Percentiles rank a stretch among this genome's conserved stretches.
These are phyloP conservation scores for Desmodus rotundus DNA, from an alignment of 2,113 vertebrate species.

Conservation along the genomic window DNA sequence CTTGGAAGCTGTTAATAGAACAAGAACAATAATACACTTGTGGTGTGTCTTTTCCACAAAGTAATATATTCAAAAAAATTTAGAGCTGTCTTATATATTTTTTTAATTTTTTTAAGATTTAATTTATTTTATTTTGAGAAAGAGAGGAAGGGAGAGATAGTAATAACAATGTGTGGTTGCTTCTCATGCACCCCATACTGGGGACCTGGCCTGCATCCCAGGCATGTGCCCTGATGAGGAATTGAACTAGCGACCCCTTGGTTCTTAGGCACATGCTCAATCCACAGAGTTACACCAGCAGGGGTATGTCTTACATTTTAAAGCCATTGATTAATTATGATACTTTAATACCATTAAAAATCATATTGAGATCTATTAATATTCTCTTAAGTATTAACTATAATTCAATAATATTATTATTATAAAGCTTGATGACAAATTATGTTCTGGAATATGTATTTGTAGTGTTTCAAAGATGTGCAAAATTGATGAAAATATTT, in stretches of 20 bases:
- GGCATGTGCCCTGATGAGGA: too few relatives aligned
- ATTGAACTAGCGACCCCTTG: too few relatives aligned
- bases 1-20: background rate
- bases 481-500: constrained; percentile 27
- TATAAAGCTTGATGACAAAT: background rate
- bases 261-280: too few relatives aligned
- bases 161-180: too few relatives aligned
- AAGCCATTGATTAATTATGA: background rate
- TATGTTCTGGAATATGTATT: background rate
- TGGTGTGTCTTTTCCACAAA: background rate
- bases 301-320: background rate
- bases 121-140: too few relatives aligned
- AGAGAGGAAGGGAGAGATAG: too few relatives aligned
- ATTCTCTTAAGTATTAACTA: background rate
- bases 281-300: too few relatives aligned
- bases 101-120: too few relatives aligned
- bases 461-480: background rate
- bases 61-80: background rate
- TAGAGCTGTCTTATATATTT: background rate
- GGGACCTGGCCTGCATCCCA: too few relatives aligned
- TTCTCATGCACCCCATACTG: too few relatives aligned
- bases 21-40: background rate
- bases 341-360: background rate
- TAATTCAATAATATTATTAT: background rate
- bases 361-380: background rate